These are phyloP conservation scores for Nysson spinosus DNA, from an alignment of 2,888 invertebrate genomes.

Conservation along the genomic window DNA sequence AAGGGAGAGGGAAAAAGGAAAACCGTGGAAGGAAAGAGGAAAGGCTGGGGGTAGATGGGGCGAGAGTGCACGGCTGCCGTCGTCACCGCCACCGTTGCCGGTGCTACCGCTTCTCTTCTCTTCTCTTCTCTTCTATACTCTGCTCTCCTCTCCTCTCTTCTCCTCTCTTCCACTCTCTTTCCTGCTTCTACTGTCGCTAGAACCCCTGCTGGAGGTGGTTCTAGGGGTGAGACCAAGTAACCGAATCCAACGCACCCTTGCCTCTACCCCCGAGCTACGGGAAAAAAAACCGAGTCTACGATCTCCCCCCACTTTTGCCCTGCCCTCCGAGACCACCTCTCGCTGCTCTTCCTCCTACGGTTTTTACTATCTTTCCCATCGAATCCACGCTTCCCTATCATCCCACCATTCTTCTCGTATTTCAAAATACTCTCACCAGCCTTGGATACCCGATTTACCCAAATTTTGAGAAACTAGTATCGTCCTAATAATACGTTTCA, in stretches of 20 bases:
- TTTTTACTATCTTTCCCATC: constrained; percentile 37
- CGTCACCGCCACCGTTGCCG: constrained; percentile 25
- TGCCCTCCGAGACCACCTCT: constrained; percentile 46
- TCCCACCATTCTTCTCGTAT: too few species aligned
- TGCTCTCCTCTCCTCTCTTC: constrained; percentile 19
- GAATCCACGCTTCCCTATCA: constrained; percentile 28
- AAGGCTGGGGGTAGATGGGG: constrained; percentile 17
- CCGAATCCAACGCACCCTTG: constrained; percentile 75
- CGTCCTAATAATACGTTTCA: too few species aligned
- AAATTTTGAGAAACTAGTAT: too few species aligned
- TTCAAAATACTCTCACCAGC: too few species aligned
- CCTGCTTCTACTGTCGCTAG: constrained; percentile 42
- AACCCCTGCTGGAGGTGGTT: constrained; percentile 56
- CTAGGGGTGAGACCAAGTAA: constrained; percentile 73
- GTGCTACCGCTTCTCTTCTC: constrained; percentile 19
- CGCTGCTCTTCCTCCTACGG: constrained; percentile 57
- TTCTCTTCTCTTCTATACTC: constrained; percentile 17
- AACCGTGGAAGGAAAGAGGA: constrained; percentile 18
- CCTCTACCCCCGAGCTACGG: constrained; percentile 57
- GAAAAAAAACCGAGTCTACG: constrained; percentile 68
- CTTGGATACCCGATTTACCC: too few species aligned
- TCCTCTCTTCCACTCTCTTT: constrained; percentile 16
- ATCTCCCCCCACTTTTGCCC: constrained; percentile 49
- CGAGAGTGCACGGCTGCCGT: constrained; percentile 47
- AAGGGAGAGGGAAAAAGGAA: constrained; percentile 41